Evolutionary conservation across 2,888 invertebrate genomes (phyloP), one percentile per base, ranked within the genome.

Genomic region (Argyresthia albistria): DNA sequence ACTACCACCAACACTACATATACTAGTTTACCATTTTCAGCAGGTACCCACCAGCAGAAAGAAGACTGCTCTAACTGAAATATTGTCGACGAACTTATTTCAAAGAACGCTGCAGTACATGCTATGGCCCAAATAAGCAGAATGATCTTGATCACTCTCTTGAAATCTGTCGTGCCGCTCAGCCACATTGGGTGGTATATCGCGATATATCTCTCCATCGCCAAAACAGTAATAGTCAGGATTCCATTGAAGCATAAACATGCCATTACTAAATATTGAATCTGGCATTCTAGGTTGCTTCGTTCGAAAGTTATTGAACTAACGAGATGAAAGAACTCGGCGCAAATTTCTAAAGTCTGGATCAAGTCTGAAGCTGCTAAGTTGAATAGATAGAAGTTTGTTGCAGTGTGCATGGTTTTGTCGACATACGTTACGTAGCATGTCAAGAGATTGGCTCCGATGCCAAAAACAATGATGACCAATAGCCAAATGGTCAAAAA

Each of bases 331-430:
- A 15, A 1, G 8, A 12, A 12, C 15, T 15, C 15, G 2, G 12
- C 14, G 14, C 76, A 52, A 35, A 81, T 75, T 0, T 73, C 71
- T 15, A 79, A 67, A 0, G 79, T 69, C 0, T 76, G 71, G 0
- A 82, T 58, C n/a, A 80, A 57, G 55, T 84, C 84, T 0, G 82
- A 78, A 4, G 79, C 64, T 0, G 83, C 83, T 56, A 84, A 62
- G 58, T 81, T 73, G 53, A 83, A 80, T 1, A 84, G 61, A 56
- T 83, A 84, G 52, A 68, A 80, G 56, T 84, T 83, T 12, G 80
- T 84, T 0, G 74, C 76, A 0, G 83, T 80, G 53, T 79, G 81
- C 81, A 82, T 80, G 16, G 68, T 71, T 51, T 62, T 76, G 55
- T 83, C 80, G 45, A 62, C 69, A 59, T 76, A 80, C 53, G 83